Conservation (phyloP, 2,113 vertebrate genomes). For the Sinocyclocheilus maitianheensis region DNA sequence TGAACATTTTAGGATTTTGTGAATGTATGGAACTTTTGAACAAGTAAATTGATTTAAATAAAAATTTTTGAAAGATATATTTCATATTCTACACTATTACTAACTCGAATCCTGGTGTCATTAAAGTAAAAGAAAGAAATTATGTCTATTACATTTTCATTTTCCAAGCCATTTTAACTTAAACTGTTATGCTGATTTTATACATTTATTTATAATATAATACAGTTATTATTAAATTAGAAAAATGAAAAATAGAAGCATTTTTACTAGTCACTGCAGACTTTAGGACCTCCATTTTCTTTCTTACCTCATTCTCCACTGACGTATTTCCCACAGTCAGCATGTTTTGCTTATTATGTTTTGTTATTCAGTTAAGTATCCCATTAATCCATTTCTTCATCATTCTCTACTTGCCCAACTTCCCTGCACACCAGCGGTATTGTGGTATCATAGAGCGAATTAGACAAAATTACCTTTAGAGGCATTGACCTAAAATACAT, state of each 20-base stretch:
- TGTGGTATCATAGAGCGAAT: not conserved
- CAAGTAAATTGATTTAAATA: not conserved
- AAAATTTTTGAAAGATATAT: not conserved
- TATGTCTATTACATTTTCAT: no score
- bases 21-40: not conserved
- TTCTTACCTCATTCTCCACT: not conserved
- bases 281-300: not conserved
- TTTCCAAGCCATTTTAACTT: no score
- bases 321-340: not conserved
- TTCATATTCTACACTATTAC: not conserved
- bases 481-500: conserved; percentile 37
- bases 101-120: not conserved
- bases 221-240: no score
- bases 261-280: not conserved
- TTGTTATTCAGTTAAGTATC: not conserved
- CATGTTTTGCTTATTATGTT: not conserved
- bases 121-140: no score
- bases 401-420: not conserved
- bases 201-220: no score
- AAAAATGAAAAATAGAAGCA: no score
- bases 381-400: not conserved
- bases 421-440: not conserved
- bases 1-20: not conserved
- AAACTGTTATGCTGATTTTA: no score
- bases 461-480: conserved; percentile 17